Conservation (phyloP, 2,797 vertebrate genomes). For the Onychomys arenicola region DNA sequence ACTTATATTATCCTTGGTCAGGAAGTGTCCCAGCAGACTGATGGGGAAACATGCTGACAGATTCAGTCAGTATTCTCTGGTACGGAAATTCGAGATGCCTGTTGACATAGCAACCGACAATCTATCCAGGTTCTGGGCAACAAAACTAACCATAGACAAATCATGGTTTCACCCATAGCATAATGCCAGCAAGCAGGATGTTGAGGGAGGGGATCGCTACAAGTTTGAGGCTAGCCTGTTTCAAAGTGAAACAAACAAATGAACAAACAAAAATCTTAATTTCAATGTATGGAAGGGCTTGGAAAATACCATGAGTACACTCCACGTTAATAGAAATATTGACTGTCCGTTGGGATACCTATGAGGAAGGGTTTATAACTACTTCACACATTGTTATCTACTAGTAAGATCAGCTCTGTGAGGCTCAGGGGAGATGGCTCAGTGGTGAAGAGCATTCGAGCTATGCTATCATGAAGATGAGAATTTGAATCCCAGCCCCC, state of each 20-base stretch:
- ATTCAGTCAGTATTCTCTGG: not conserved
- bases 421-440: not conserved
- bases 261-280: conserved; percentile 5
- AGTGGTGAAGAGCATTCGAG: not conserved
- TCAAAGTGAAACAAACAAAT: not conserved
- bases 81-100: not conserved
- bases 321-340: not conserved
- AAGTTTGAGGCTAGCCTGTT: not conserved
- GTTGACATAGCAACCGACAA: not conserved
- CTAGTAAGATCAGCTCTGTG: not conserved
- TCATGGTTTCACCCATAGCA: not conserved
- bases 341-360: not conserved
- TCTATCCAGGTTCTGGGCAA: not conserved
- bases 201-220: not conserved
- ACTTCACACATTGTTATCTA: too few species aligned
- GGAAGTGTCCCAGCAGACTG: conserved; percentile 38
- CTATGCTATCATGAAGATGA: not conserved
- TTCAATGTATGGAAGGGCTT: conserved; percentile 3
- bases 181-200: not conserved
- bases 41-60: not conserved
- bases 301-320: not conserved
- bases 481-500: not conserved
- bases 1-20: conserved; percentile 61
- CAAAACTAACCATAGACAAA: conserved; percentile 35
- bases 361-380: not conserved